Percentiles rank a stretch among this genome's conserved stretches.
These are phyloP conservation scores for Callinectes sapidus DNA, from an alignment of 2,888 invertebrate species.

Conservation along the genomic window DNA sequence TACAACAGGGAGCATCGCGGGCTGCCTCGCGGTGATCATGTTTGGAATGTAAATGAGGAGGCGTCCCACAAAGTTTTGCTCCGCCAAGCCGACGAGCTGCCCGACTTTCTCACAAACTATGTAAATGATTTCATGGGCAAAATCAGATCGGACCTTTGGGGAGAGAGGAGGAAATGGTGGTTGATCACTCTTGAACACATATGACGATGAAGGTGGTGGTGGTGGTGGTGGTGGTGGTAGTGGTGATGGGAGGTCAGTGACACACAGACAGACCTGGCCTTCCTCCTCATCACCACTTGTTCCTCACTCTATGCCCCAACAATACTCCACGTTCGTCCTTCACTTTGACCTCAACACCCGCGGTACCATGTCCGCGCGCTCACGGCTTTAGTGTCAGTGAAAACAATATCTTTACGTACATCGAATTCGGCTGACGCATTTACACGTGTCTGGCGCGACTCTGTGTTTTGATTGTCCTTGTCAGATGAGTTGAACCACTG, in stretches of 20 bases:
- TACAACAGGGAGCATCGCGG: not conserved
- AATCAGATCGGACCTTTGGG: constrained; percentile 13
- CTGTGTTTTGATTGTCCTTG: no score
- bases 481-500: no score
- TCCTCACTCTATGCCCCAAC: not conserved
- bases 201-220: not conserved
- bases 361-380: not conserved
- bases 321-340: not conserved
- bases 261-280: not conserved
- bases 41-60: constrained; percentile 52
- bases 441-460: no score
- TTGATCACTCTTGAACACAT: not conserved
- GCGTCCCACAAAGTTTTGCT: constrained; percentile 47
- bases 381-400: not conserved
- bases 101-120: constrained; percentile 59
- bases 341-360: not conserved
- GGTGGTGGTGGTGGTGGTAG: not conserved
- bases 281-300: not conserved
- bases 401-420: no score
- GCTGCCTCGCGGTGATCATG: constrained; percentile 40
- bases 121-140: constrained; percentile 23
- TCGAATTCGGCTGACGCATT: no score
- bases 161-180: not conserved
- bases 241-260: not conserved
- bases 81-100: constrained; percentile 4